A percentile compares a stretch with the other conserved stretches of the same genome.
These are phyloP conservation scores for Xenopus borealis DNA, from an alignment of 2,113 vertebrate species.

Conservation along the genomic window DNA sequence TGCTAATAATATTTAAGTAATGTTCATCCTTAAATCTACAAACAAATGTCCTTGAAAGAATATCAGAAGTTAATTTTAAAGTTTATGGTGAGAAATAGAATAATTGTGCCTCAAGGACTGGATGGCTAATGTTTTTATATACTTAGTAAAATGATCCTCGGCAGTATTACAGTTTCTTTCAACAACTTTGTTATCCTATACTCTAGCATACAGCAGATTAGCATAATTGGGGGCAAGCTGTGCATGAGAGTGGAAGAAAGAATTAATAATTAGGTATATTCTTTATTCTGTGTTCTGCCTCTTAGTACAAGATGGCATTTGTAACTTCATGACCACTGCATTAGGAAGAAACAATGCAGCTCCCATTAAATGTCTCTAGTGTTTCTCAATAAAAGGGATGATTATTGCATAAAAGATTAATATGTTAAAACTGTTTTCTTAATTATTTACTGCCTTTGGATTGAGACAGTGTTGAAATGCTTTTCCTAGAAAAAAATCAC, in stretches of 20 bases:
- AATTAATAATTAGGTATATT: conserved; percentile 21
- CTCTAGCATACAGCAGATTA: conserved; percentile 7
- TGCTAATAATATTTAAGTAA: too few species aligned
- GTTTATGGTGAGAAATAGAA: too few species aligned
- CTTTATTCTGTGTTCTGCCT: conserved; percentile 8
- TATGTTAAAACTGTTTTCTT: conserved; percentile 3
- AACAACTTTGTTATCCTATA: conserved; percentile 10
- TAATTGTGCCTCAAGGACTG: too few species aligned
- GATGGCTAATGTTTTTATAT: too few species aligned
- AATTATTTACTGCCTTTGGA: conserved; percentile 3
- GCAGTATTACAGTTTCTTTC: not conserved
- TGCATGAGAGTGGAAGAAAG: conserved; percentile 1
- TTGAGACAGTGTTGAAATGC: not conserved
- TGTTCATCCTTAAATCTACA: too few species aligned
- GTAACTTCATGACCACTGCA: not conserved
- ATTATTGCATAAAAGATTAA: conserved; percentile 16
- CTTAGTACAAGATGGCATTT: conserved; percentile 19
- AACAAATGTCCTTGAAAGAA: too few species aligned
- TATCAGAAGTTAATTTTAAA: too few species aligned
- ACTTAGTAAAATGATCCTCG: not conserved
- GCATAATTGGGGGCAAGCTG: conserved; percentile 32
- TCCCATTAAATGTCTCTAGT: conserved; percentile 3
- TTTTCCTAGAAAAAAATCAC: not conserved
- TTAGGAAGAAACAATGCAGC: conserved; percentile 19
- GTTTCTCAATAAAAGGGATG: not conserved